Conservation (phyloP, 2,797 vertebrate species). For the Graptemys geographica region DNA sequence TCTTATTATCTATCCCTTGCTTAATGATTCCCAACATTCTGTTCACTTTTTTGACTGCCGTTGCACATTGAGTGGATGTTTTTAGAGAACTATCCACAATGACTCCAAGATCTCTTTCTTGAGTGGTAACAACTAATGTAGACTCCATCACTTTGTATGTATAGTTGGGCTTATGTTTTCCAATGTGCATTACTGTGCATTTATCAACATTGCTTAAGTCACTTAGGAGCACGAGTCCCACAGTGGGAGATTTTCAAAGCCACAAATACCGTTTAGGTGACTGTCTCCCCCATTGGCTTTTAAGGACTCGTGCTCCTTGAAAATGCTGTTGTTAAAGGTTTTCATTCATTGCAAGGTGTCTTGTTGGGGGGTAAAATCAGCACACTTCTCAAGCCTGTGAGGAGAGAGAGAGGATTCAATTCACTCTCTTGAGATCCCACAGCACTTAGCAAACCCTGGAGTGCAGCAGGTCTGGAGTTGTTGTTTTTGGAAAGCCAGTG, state of each 20-base stretch:
- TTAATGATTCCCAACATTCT: too few relatives aligned
- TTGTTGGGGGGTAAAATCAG: conserved; percentile 23
- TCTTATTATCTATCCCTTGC: too few relatives aligned
- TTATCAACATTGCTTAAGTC: not conserved
- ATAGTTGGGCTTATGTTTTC: too few relatives aligned
- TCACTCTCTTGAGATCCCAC: conserved; percentile 48
- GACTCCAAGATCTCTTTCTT: too few relatives aligned
- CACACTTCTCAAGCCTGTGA: conserved; percentile 15
- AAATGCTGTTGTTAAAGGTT: not conserved
- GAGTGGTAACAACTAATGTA: too few relatives aligned
- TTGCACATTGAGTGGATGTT: too few relatives aligned
- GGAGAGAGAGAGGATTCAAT: conserved; percentile 12
- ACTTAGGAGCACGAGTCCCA: not conserved
- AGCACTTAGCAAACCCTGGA: not conserved
- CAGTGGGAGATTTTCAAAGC: not conserved
- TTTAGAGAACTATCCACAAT: too few relatives aligned
- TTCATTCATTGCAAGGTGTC: conserved; percentile 43
- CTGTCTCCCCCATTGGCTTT: not conserved
- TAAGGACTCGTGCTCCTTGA: not conserved
- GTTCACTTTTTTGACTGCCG: too few relatives aligned
- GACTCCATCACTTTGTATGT: too few relatives aligned
- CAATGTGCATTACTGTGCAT: too few relatives aligned
- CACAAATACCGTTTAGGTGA: not conserved
- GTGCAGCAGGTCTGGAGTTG: conserved; percentile 20
- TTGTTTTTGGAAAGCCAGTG: not conserved